Percentiles rank a stretch among this genome's conserved stretches.
phyloP scores from a whole-genome alignment of 1,140 invertebrate genomes.

The Penaeus chinensis region DNA sequence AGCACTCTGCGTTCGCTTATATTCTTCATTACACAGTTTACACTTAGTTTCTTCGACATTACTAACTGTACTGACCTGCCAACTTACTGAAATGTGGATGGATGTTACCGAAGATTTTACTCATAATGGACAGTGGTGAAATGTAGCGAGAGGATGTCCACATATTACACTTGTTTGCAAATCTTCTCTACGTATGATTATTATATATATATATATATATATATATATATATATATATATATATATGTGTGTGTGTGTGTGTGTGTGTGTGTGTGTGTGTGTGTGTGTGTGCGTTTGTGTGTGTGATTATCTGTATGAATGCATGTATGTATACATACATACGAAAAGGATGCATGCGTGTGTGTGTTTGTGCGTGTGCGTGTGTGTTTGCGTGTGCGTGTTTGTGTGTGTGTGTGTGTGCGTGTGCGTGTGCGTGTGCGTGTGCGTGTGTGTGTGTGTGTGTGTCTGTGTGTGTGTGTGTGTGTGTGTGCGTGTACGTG shows the following conservation, averaged over 20 bases:
- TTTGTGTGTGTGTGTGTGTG: not conserved
- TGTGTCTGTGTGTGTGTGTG: not conserved
- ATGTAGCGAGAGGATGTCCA: too few relatives aligned
- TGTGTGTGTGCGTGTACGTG: not conserved
- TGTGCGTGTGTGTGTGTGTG: not conserved
- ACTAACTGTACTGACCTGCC: too few relatives aligned
- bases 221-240: slow-evolving; percentile 26
- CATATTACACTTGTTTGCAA: too few relatives aligned
- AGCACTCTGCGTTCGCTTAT: too few relatives aligned
- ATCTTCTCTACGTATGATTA: not conserved
- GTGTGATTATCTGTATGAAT: not conserved
- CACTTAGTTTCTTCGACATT: too few relatives aligned
- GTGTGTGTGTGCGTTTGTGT: too few relatives aligned
- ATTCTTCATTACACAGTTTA: too few relatives aligned
- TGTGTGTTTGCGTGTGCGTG: not conserved
- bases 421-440: not conserved
- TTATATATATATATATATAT: slow-evolving; percentile 23
- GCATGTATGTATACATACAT: slow-evolving; percentile 7
- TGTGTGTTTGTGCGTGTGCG: not conserved
- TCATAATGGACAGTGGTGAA: too few relatives aligned
- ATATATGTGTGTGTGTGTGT: slow-evolving; percentile 2
- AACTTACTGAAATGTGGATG: too few relatives aligned
- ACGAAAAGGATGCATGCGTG: not conserved
- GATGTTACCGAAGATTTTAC: too few relatives aligned
- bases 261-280: not conserved